Base-by-base conservation (phyloP, 2,888 invertebrate species). In the Meiosimyza decipiens region DNA sequence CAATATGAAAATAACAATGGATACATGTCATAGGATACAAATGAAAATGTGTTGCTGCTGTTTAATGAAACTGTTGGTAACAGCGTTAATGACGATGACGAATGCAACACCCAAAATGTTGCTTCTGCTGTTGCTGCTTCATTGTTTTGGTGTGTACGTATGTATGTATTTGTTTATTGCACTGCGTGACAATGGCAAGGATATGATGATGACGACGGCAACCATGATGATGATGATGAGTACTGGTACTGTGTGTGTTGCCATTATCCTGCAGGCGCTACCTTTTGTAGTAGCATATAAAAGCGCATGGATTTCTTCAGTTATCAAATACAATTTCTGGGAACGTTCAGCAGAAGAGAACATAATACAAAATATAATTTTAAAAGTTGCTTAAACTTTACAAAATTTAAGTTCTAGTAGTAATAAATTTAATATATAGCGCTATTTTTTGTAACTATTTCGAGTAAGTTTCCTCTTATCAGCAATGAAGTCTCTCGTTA, bases 241-340 rank as follows among this genome's bases (percentile, higher is more conserved):
- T 63, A 40, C 68, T 66, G 60, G 67, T 71, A 71, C 52, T 60
- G 68, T 67, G 68, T 40, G 40, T 40, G 40, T 73, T 64, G 71
- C 71, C 66, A 73, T 75, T 73, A 66, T 73, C 76, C 77, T 77
- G 76, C 73, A 74, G 78, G 77, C 78, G 71, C 73, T 74, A 73
- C 72, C 77, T 77, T 79, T 79, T 76, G 73, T 78, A 74, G 73
- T 76, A 74, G 75, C 78, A 76, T 85, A 85, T 85, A 85, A 85
- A 84, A 85, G 84, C 81, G 80, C 80, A 72, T 73, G 77, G 54
- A 71, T 76, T 76, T 75, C 66, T 75, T 60, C 75, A 79, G 78
- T 78, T 74, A 81, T 73, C 80, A 82, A 77, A 78, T 85, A 85
- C 77, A 82, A 77, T 75, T 76, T 75, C 79, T 76, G 74, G 76